Base-by-base conservation (phyloP, 2,797 vertebrate genomes). In the Cirrhinus molitorella region DNA sequence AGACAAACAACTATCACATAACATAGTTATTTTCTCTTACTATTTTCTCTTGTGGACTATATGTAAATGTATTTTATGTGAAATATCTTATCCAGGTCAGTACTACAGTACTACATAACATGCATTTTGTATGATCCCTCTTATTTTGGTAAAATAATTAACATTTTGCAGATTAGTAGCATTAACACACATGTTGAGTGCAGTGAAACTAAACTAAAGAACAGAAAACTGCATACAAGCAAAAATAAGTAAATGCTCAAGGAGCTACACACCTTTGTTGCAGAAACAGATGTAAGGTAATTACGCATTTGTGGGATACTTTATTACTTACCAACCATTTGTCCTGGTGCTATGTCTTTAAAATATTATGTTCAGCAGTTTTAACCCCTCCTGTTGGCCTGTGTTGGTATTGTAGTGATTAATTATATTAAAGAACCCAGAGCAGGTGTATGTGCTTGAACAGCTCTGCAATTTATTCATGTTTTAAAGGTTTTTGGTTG, bases 231-330 rank as follows among this genome's bases (percentile, higher is more conserved):
- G 34, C 73, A 59, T 25, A 2, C n/a, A 57, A 23, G 31, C 23
- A 75, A 57, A 34, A 74, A 59, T 25, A 25, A 75, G 34, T 59
- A 40, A 59, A 77, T 47, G 23, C 40, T 45, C 55, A 47, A 11
- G 43, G 16, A 47, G 31, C 55, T 63, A 4, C 16, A 7, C 19
- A 57, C 51, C n/a, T 19, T 45, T 31, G 57, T 63, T 79, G 57
- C 25, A 34, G 59, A 78, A 78, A 40, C 65, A 68, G 78, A 43
- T 68, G 63, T 79, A 34, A 25, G 49, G 78, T 68, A 80, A 71
- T 71, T 59, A 71, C 28, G 40, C 65, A 2, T 34, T 80, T 80
- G 53, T 47, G 11, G 21, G 34, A 45, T 71, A 0, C 37, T 55
- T 71, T 71, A 59, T 71, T 59, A 61, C 34, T 72, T 61, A 31